Evolutionary conservation across 2,113 vertebrate species (phyloP).

Genomic region (Channa argus): DNA sequence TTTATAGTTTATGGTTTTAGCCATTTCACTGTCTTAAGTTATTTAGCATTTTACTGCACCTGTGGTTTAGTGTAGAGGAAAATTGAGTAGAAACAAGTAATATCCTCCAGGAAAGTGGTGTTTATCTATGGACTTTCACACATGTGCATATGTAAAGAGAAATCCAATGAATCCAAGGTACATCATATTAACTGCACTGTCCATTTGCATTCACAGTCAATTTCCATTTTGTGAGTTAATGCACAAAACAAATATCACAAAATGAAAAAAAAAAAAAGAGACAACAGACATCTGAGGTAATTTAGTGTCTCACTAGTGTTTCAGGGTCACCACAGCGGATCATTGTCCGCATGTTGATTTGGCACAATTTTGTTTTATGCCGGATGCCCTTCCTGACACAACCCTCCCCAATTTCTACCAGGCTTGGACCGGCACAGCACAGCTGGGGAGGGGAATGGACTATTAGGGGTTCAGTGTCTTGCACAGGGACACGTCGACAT

Average conservation of each 20-base stretch:
- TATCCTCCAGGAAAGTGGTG: conserved; percentile 6
- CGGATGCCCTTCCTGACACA: no score
- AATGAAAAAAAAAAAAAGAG: conserved; percentile 2
- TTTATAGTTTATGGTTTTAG: conserved; percentile 42
- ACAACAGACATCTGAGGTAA: neutral
- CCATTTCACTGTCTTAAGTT: conserved; percentile 25
- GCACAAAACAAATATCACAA: conserved; percentile 12
- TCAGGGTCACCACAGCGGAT: no score
- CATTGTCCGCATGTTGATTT: no score
- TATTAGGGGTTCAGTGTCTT: no score
- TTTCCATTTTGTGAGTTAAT: conserved; percentile 24
- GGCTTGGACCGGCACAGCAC: no score
- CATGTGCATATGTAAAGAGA: conserved; percentile 28
- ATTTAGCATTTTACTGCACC: conserved; percentile 43
- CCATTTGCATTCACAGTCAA: conserved; percentile 37
- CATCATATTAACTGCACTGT: conserved; percentile 29
- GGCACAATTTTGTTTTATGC: no score
- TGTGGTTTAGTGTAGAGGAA: conserved; percentile 6
- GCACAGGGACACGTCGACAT: no score
- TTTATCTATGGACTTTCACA: neutral
- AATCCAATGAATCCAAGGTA: neutral
- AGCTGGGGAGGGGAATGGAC: no score
- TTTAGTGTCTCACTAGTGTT: conserved; percentile 7
- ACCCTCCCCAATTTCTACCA: no score
- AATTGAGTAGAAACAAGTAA: neutral